These are phyloP conservation scores for Phallusia fumigata DNA, from an alignment of 23 tunicate species.

Conservation along the genomic window DNA sequence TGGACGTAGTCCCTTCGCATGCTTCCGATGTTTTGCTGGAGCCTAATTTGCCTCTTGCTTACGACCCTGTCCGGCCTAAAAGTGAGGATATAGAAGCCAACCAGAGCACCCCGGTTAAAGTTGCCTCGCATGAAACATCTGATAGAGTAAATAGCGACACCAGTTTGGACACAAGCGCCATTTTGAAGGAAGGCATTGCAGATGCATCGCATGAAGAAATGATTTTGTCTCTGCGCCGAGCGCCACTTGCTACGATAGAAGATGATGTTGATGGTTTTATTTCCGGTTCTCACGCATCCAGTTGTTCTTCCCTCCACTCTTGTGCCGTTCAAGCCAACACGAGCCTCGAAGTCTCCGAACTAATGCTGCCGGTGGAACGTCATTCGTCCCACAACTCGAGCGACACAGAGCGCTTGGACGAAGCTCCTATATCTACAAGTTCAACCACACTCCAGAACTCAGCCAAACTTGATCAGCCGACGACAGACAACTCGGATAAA, in stretches of 20 bases:
- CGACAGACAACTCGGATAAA: neutral
- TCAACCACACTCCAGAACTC: neutral
- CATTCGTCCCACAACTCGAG: neutral
- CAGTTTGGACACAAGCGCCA: slow-evolving; percentile 18
- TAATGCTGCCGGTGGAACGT: neutral
- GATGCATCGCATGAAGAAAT: slow-evolving; percentile 73
- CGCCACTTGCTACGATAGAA: slow-evolving; percentile 76
- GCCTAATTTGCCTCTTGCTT: slow-evolving; percentile 10
- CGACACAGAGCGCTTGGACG: no score
- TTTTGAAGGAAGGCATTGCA: slow-evolving; percentile 13
- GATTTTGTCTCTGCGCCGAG: slow-evolving; percentile 55
- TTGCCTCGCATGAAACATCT: neutral
- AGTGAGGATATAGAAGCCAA: neutral
- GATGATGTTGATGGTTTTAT: slow-evolving; percentile 53
- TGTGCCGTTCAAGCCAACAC: neutral
- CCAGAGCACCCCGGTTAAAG: neutral
- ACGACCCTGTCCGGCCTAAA: neutral
- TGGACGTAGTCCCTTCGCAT: slow-evolving; percentile 16
- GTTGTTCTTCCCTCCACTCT: slow-evolving; percentile 35
- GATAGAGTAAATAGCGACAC: neutral
- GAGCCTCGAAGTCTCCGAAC: neutral
- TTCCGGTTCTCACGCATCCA: slow-evolving; percentile 40
- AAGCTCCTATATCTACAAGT: no score
- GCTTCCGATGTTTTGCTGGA: slow-evolving; percentile 38
- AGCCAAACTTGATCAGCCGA: neutral